phyloP scores from a whole-genome alignment of 2,113 vertebrate species.

The Plestiodon gilberti region DNA sequence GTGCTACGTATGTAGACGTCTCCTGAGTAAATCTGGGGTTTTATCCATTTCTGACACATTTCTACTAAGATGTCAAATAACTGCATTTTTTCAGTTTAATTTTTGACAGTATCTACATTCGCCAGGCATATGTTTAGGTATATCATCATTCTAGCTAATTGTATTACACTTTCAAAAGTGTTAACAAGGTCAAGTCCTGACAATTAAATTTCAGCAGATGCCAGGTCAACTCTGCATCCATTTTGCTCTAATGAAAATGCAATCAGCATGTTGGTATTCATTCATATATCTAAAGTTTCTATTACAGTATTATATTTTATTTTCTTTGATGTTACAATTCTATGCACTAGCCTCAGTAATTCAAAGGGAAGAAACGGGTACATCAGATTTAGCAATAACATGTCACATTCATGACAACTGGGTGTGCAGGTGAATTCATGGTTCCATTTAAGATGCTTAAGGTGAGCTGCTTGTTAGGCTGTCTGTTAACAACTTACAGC shows the following conservation, averaged over 20 bases:
- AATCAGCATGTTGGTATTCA: neutral
- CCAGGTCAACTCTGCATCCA: neutral
- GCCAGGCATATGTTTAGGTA: neutral
- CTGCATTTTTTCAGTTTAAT: neutral
- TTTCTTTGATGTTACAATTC: neutral
- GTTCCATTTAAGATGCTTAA: neutral
- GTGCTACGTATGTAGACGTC: constrained; percentile 14
- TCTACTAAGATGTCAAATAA: constrained; percentile 12
- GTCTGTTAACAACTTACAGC: neutral
- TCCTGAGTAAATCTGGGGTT: neutral
- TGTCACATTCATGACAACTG: neutral
- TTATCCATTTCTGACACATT: neutral
- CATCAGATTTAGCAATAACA: neutral
- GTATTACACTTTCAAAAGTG: neutral
- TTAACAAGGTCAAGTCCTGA: constrained; percentile 6
- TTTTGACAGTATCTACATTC: neutral
- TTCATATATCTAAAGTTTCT: neutral
- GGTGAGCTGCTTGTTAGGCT: neutral
- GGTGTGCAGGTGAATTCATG: neutral
- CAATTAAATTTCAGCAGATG: neutral
- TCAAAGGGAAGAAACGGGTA: neutral
- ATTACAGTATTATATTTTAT: neutral
- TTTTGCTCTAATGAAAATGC: neutral
- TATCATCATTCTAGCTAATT: neutral
- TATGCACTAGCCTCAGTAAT: neutral